Evolutionary conservation across 2,888 invertebrate genomes (phyloP).

Genomic region (Emmelina monodactyla): DNA sequence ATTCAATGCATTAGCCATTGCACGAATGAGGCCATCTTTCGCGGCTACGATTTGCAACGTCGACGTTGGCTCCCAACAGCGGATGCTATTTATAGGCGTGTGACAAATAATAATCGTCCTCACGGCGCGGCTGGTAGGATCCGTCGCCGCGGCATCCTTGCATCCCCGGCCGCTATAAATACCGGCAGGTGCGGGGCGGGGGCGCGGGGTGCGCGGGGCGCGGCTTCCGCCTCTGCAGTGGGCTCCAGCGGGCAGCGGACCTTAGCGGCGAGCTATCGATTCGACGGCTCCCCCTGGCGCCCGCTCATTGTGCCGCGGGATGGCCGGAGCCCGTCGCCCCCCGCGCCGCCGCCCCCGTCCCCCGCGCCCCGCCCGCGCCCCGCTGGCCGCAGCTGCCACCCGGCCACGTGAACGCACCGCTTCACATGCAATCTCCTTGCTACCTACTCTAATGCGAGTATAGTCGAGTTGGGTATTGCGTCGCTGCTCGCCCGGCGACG

Average conservation of each 20-base stretch:
- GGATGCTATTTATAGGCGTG: neutral
- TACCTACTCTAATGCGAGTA: too few relatives aligned
- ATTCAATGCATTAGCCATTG: neutral
- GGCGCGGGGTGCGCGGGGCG: slow-evolving; percentile 37
- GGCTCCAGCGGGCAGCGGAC: slow-evolving; percentile 63
- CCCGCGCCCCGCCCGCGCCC: slow-evolving; percentile 21
- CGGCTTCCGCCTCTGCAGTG: slow-evolving; percentile 61
- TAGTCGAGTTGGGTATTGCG: too few relatives aligned
- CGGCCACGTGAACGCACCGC: slow-evolving; percentile 6
- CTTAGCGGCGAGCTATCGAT: slow-evolving; percentile 67
- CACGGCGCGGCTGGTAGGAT: too few relatives aligned
- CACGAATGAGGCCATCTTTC: neutral
- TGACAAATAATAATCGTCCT: too few relatives aligned
- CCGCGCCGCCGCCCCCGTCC: slow-evolving; percentile 28
- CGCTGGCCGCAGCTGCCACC: slow-evolving; percentile 41
- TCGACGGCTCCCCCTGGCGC: slow-evolving; percentile 66
- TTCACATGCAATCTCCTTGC: neutral
- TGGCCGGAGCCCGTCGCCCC: slow-evolving; percentile 56
- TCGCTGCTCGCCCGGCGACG: too few relatives aligned
- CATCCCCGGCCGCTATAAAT: slow-evolving; percentile 63
- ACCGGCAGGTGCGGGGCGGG: slow-evolving; percentile 51
- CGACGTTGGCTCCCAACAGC: neutral
- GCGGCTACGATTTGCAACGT: neutral
- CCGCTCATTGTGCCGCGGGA: slow-evolving; percentile 60
- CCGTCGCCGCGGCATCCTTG: slow-evolving; percentile 51